A percentile compares a stretch with the other conserved stretches of the same genome.
These are phyloP conservation scores for Pachyrhynchus sulphureomaculatus DNA, from an alignment of 1,140 invertebrate genomes.

Conservation along the genomic window DNA sequence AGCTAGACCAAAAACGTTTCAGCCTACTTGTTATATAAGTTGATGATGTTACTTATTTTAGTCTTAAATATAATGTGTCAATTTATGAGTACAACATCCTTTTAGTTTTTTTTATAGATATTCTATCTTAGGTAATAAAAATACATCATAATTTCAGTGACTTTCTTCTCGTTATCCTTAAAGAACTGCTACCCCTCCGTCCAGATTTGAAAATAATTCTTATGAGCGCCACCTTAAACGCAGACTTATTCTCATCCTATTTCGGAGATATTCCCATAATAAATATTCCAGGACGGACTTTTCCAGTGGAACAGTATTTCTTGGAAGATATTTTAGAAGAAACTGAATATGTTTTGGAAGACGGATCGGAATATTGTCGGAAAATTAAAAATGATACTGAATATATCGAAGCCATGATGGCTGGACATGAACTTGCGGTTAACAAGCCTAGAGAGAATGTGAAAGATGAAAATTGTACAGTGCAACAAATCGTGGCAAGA, in stretches of 20 bases:
- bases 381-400: slow-evolving; percentile 60
- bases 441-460: slow-evolving; percentile 61
- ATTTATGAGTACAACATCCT: too few species aligned
- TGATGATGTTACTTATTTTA: too few species aligned
- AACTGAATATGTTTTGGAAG: slow-evolving; percentile 69
- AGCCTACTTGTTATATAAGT: too few species aligned
- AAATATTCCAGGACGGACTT: slow-evolving; percentile 77
- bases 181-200: slow-evolving; percentile 66
- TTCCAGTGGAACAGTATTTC: slow-evolving; percentile 77
- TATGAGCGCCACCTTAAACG: slow-evolving; percentile 87
- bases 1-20: too few species aligned
- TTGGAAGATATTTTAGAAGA: slow-evolving; percentile 75
- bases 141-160: slow-evolving; percentile 68
- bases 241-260: slow-evolving; percentile 75
- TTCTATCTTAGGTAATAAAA: too few species aligned
- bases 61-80: too few species aligned
- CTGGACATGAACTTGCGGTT: slow-evolving; percentile 56
- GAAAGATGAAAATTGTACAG: slow-evolving; percentile 67
- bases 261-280: slow-evolving; percentile 70
- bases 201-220: slow-evolving; percentile 78
- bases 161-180: slow-evolving; percentile 79
- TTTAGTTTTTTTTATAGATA: too few species aligned
- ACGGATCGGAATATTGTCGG: slow-evolving; percentile 66
- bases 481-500: slow-evolving; percentile 62
- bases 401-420: slow-evolving; percentile 60